Percentiles rank a stretch among this genome's conserved stretches.
These are phyloP conservation scores for Cephus sareptanus DNA, from an alignment of 2,888 invertebrate genomes.

Conservation along the genomic window DNA sequence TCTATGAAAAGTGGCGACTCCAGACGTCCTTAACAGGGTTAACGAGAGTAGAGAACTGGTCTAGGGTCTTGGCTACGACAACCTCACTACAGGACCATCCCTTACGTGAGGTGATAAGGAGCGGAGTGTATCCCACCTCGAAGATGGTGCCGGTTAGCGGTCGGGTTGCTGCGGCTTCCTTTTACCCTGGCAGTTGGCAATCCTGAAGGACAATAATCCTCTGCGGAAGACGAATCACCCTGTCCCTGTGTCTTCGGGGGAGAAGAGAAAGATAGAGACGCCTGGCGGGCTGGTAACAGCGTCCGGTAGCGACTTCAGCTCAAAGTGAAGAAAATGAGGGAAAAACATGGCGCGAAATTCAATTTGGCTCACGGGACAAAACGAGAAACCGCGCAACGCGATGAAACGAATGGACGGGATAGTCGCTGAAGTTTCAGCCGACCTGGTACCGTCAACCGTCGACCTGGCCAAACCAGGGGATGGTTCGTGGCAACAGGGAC, in stretches of 20 bases:
- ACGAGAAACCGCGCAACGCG: constrained; percentile 30
- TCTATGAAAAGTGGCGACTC: no score
- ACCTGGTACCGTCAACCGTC: no score
- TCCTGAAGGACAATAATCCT: constrained; percentile 48
- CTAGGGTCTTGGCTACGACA: no score
- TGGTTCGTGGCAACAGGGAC: neutral
- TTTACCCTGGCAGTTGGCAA: constrained; percentile 25
- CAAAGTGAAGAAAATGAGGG: no score
- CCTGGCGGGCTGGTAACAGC: no score
- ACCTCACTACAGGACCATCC: no score
- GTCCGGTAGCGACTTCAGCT: no score
- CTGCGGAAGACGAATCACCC: constrained; percentile 53
- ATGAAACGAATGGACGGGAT: constrained; percentile 18
- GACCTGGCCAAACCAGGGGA: constrained; percentile 5
- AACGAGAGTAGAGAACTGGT: no score
- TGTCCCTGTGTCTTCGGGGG: constrained; percentile 23
- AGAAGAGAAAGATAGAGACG: constrained; percentile 21
- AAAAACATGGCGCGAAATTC: constrained; percentile 27
- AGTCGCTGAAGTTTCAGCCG: neutral
- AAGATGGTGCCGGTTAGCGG: no score
- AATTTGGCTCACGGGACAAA: constrained; percentile 36
- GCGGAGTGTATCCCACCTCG: no score
- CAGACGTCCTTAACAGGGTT: no score
- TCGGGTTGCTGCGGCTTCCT: neutral
- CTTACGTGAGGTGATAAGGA: no score